Base-by-base conservation (phyloP, 92 coral and sea anemone species). In the Epizoanthus stellaris region DNA sequence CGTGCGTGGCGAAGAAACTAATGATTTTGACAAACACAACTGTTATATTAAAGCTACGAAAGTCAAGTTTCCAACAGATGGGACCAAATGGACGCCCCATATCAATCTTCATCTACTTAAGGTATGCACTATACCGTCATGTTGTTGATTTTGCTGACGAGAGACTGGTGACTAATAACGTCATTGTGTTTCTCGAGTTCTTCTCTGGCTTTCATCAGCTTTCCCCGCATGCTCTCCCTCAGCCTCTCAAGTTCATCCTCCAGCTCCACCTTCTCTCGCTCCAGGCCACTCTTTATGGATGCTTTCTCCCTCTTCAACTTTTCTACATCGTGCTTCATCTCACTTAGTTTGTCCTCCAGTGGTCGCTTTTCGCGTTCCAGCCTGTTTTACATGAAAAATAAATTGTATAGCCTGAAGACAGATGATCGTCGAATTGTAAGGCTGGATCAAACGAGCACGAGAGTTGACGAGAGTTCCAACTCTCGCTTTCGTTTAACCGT, bases 331-430 rank as follows among this genome's bases (percentile, higher is more conserved):
- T 91, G 92, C 77, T 91, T 88, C 62, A 96, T 89, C 17, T 92
- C 96, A 23, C 73, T 89, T 34, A 96, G 85, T 71, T 95, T 92
- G 36, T 94, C 98, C 73, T 96, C 98, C 39, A 96, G 83, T 6
- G 96, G 94, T 54, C 95, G 82, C 64, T 91, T 91, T 49, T 94
- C 98, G 58, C 94, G 87, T 17, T 91, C 95, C 67, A 93, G 57
- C 57, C 95, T 90, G 61, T 86, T 91, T 19, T 69, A 59, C 11
- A 2, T 64, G 12, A 14, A 15, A 36, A 34, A 67, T 0, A 52
- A 3, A 9, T 52, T 9, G 2, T 52, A 3, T 8, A 52, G 12
- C 0, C 10, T 2, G 56, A 13, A 52, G 10, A 13, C 10, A 52
- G 56, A 10, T 10, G 13, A 52, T 52, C 54, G 10, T 49, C 14